phyloP scores from a whole-genome alignment of 1,140 invertebrate genomes.

The Leptopilina clavipes region DNA sequence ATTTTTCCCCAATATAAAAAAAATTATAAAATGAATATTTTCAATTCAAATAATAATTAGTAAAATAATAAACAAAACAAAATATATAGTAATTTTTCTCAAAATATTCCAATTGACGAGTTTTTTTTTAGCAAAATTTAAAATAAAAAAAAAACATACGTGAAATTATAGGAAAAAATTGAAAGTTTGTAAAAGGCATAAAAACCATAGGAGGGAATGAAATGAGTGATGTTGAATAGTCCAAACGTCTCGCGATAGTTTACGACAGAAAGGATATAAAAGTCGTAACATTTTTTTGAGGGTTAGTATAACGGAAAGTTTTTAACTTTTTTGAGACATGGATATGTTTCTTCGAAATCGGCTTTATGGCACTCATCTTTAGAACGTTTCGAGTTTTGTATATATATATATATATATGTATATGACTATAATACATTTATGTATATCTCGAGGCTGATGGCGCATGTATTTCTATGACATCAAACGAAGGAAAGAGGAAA shows the following conservation, averaged over 20 bases:
- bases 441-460: neutral
- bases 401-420: neutral
- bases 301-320: conserved; percentile 25
- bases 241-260: conserved; percentile 16
- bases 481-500: conserved; percentile 11
- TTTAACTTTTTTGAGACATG: conserved; percentile 20
- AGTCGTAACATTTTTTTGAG: conserved; percentile 27
- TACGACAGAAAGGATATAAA: conserved; percentile 35
- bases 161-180: neutral
- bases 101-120: no score
- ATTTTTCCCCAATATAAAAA: no score
- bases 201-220: conserved; percentile 8
- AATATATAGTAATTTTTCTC: no score
- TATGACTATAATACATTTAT: no score
- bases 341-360: conserved; percentile 24
- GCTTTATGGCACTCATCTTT: conserved; percentile 32
- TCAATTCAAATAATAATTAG: no score
- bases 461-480: conserved; percentile 31
- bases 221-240: conserved; percentile 19
- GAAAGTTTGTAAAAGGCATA: neutral
- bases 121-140: no score
- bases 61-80: no score
- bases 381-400: neutral
- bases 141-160: no score
- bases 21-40: no score